phyloP scores from a whole-genome alignment of 2,797 vertebrate species.

The Myripristis jacobus region DNA sequence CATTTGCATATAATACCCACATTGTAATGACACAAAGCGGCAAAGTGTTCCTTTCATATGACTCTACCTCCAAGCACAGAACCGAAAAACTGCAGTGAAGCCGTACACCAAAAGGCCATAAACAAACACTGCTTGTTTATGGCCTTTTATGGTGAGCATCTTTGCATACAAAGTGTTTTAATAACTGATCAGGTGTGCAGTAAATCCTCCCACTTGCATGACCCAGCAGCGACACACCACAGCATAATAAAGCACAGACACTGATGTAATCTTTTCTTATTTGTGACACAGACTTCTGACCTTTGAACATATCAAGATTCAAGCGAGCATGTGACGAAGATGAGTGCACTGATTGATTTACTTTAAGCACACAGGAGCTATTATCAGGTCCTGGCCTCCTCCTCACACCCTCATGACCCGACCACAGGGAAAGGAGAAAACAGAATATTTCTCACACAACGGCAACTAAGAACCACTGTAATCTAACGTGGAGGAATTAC shows the following conservation, averaged over 20 bases:
- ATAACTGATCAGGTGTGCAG: not conserved
- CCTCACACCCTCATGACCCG: not conserved
- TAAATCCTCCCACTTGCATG: not conserved
- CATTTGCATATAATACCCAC: no score
- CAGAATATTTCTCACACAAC: not conserved
- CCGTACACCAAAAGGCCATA: no score
- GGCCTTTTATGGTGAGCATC: not conserved
- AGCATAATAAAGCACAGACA: not conserved
- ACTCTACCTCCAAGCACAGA: not conserved
- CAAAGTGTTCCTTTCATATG: no score
- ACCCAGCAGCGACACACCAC: not conserved
- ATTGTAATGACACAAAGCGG: no score
- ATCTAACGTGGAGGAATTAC: not conserved
- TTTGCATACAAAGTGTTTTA: not conserved
- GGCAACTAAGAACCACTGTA: not conserved
- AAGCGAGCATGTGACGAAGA: constrained; percentile 4
- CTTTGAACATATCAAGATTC: not conserved
- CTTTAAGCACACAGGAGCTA: not conserved
- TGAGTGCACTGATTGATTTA: not conserved
- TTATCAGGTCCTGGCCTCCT: not conserved
- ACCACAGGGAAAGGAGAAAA: not conserved
- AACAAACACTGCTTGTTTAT: not conserved
- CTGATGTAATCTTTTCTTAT: not conserved
- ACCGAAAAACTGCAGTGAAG: not conserved
- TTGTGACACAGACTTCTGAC: not conserved